Base-by-base conservation (phyloP, 2,888 invertebrate genomes). In the Girardia tigrina region DNA sequence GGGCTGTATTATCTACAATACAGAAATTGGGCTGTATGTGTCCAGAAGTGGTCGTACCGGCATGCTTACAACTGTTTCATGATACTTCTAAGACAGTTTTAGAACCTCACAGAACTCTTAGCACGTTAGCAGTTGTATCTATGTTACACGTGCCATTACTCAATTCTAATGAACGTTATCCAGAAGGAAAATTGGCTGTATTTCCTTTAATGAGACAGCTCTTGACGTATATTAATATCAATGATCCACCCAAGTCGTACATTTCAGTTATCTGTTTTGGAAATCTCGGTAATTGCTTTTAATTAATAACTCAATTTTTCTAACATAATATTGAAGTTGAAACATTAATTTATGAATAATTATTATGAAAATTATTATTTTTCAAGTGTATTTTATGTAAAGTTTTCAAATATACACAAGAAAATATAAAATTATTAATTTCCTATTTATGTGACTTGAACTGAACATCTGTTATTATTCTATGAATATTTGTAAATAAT, bases 201-300 rank as follows among this genome's bases (percentile, higher is more conserved):
- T 56, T 56, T 56, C 56, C 56, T 56, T 56, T 56, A 23, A 56
- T 56, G 56, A 56, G 56, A 56, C 56, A 56, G n/a, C 56, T 56
- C 2, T 23, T 56, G 4, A 56, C 56, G 23, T 56, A 56, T 56
- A 56, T 56, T 56, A 56, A 56, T n/a, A 56, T 56, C 4, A 56
- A 56, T 23, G 56, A 56, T 56, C 56, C 56, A 20, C 56, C 56
- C 6, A 56, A 56, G n/a, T 56, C 56, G 4, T 56, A 56, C 23
- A 56, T 56, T 56, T 56, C 56, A 2, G 56, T 56, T 4, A 56
- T 56, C 4, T 56, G 56, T 23, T 56, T 56, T 56, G 56, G 56
- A 56, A 56, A 56, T 56, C 56, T 56, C 4, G 56, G 56, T 56
- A 20, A 56, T n/a, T 56, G 8, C 8, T 36, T 36, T 36, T 36